Base-by-base conservation (phyloP, 2,888 invertebrate species). In the Clepsis dumicolana region DNA sequence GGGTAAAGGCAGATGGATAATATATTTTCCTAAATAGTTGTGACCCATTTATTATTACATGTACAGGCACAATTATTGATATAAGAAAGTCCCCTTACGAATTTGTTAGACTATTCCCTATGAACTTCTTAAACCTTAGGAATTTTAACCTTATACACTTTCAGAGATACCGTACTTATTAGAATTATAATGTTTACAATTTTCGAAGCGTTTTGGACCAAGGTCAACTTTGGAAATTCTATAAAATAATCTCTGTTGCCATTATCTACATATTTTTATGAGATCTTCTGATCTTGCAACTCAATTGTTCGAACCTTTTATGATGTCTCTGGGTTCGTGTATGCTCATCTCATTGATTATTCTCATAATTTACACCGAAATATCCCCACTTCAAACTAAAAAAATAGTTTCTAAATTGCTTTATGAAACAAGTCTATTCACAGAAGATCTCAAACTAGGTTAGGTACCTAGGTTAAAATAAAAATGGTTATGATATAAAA, bases 171-270 rank as follows among this genome's bases (percentile, higher is more conserved):
- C 16, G 29, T 52, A 25, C 44, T 44, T 44, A 2, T 12, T 66
- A 66, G 25, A 41, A 7, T 44, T 48, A 44, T 21, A 54, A 61
- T 44, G 61, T 66, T 60, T 66, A 66, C 65, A 66, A 53, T 61
- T 65, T 66, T 66, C 65, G 53, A 66, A 27, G 35, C 25, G 24
- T 66, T 66, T 61, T 66, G 54, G 66, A 66, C 66, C 54, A 61
- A 61, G 44, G 61, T 54, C 66, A 27, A 25, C 27, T 66, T 61
- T 66, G 32, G 53, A 27, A 61, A 44, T 24, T 54, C 24, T 66
- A 44, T 61, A 27, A 12, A 16, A 24, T 27, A 27, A 44, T 65
- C 60, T 59, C 57, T 53, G 65, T 53, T 65, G 59, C 52, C 29
- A 65, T 27, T 60, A 27, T 50, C 57, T 16, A n/a, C n/a, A n/a